Conservation (phyloP, 2,797 vertebrate species). For the Pangasius larnaudii region DNA sequence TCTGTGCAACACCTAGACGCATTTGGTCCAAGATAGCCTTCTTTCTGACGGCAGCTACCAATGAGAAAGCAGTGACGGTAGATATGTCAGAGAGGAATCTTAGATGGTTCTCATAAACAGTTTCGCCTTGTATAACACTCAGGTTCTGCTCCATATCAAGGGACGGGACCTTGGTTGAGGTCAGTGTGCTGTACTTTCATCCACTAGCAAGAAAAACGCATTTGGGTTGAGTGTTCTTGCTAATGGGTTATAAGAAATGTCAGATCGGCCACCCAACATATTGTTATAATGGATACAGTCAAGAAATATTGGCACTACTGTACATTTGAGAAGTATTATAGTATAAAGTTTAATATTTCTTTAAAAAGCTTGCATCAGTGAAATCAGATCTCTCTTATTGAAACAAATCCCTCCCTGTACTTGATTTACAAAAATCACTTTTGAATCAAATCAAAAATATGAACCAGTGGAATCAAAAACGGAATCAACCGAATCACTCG, state of each 20-base stretch:
- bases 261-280: neutral
- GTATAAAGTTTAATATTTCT: neutral
- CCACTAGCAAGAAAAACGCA: neutral
- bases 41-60: conserved; percentile 17
- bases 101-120: conserved; percentile 63
- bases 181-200: neutral
- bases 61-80: conserved; percentile 51
- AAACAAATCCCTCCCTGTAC: neutral
- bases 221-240: neutral
- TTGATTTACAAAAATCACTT: neutral
- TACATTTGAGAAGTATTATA: neutral
- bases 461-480: neutral
- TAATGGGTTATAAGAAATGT: neutral
- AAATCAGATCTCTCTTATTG: neutral
- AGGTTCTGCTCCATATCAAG: neutral
- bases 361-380: neutral
- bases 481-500: neutral
- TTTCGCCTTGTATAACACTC: conserved; percentile 37
- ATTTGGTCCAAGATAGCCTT: conserved; percentile 67
- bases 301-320: neutral
- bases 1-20: conserved; percentile 71
- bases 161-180: neutral
- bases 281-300: neutral
- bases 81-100: conserved; percentile 65
- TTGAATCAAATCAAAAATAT: neutral